Evolutionary conservation across 35 echinoderm and acorn worm species (phyloP).

Genomic region (Apostichopus japonicus): DNA sequence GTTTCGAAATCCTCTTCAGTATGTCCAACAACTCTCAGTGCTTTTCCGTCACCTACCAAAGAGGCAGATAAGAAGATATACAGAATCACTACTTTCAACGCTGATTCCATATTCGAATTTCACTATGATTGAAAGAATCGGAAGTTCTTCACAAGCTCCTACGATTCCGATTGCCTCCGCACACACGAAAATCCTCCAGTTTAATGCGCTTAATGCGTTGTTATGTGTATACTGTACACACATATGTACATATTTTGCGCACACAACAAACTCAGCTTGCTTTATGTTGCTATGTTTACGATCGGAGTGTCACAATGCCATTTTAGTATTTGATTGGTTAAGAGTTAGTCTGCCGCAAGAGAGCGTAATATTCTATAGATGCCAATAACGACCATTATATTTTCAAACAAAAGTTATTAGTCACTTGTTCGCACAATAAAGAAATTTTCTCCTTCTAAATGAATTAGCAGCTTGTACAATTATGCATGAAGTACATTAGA

Average conservation of each 20-base stretch:
- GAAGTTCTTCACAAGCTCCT: not conserved
- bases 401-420: too few species aligned
- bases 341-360: not conserved
- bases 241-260: not conserved
- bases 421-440: too few species aligned
- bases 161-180: not conserved
- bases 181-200: not conserved
- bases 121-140: not conserved
- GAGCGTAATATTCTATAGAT: too few species aligned
- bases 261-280: not conserved
- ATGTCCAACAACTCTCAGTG: not conserved
- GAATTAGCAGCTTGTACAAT: too few species aligned
- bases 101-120: not conserved
- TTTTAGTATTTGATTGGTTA: not conserved
- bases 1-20: not conserved
- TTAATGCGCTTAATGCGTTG: not conserved
- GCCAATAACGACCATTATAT: too few species aligned
- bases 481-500: too few species aligned
- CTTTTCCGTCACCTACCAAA: not conserved
- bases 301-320: not conserved
- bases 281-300: not conserved
- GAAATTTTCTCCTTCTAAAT: too few species aligned
- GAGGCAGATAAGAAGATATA: not conserved
- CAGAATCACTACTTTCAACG: not conserved
- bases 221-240: not conserved